phyloP scores from a whole-genome alignment of 1,140 invertebrate species.

The Ectropis grisescens region DNA sequence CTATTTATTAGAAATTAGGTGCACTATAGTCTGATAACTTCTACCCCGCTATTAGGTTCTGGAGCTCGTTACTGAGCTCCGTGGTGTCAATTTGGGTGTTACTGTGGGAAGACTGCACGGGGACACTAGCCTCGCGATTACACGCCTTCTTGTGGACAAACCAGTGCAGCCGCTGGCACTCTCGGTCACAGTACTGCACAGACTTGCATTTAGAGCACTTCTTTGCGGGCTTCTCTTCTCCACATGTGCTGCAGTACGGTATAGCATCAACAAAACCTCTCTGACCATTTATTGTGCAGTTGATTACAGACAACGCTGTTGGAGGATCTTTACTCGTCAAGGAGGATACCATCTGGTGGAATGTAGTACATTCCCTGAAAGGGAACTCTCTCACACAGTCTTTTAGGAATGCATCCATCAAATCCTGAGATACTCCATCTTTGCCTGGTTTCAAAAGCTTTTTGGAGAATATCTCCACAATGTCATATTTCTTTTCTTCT shows the following conservation, averaged over 20 bases:
- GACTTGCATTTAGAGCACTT: conserved; percentile 97
- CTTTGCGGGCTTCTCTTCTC: conserved; percentile 88
- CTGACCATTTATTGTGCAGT: conserved; percentile 90
- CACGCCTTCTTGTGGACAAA: conserved; percentile 94
- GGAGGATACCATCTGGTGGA: conserved; percentile 85
- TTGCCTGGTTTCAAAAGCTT: conserved; percentile 83
- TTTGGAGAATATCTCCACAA: conserved; percentile 79
- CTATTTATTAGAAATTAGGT: neutral
- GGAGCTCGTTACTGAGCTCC: conserved; percentile 58
- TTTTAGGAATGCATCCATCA: conserved; percentile 85
- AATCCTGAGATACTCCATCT: conserved; percentile 81
- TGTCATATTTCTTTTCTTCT: conserved; percentile 76
- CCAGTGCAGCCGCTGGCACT: conserved; percentile 97
- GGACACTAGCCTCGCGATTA: conserved; percentile 67
- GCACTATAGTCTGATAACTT: neutral
- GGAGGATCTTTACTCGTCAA: conserved; percentile 79
- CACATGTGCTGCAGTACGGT: conserved; percentile 88
- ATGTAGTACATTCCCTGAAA: conserved; percentile 87
- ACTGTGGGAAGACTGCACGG: conserved; percentile 27
- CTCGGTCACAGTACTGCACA: conserved; percentile 93
- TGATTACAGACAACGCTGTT: conserved; percentile 81
- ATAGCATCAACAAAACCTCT: conserved; percentile 80
- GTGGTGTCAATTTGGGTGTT: conserved; percentile 48
- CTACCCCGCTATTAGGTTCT: conserved; percentile 58
- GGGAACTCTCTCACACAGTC: conserved; percentile 91